These are phyloP conservation scores for Carcharodon carcharias DNA, from an alignment of 2,797 vertebrate genomes.

Conservation along the genomic window DNA sequence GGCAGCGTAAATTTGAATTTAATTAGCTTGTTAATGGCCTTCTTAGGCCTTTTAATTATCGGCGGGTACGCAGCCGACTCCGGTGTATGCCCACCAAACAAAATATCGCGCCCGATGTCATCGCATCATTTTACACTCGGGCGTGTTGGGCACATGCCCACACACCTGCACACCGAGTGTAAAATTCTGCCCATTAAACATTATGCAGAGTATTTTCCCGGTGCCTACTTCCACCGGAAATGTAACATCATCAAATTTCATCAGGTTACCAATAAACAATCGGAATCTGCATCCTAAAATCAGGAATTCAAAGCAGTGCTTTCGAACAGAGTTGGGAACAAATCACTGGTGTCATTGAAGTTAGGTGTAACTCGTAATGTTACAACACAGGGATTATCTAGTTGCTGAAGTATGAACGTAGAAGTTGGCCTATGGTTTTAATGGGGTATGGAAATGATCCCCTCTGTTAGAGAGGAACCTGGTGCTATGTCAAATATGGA, in stretches of 20 bases:
- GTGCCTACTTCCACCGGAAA: background rate
- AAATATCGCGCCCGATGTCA: no score
- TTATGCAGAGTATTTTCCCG: background rate
- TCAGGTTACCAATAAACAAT: no score
- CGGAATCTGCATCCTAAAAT: background rate
- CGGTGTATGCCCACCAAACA: no score
- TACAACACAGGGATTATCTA: background rate
- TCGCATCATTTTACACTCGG: no score
- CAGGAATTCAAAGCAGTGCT: background rate
- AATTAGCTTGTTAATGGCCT: no score
- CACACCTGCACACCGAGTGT: no score
- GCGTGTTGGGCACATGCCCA: no score
- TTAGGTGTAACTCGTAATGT: background rate
- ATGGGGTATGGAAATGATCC: background rate
- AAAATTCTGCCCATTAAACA: no score
- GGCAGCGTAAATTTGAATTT: no score
- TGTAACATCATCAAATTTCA: background rate
- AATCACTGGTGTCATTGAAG: background rate
- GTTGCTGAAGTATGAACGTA: background rate
- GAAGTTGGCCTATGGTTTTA: background rate
- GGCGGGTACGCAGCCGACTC: no score
- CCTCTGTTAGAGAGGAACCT: background rate
- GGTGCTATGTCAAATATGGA: background rate
- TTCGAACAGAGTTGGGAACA: background rate
- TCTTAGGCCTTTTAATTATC: no score